A percentile compares a stretch with the other conserved stretches of the same genome.
Conservation (phyloP, 2,113 vertebrate species). For the chimpanzee (Pan troglodytes) region DNA sequence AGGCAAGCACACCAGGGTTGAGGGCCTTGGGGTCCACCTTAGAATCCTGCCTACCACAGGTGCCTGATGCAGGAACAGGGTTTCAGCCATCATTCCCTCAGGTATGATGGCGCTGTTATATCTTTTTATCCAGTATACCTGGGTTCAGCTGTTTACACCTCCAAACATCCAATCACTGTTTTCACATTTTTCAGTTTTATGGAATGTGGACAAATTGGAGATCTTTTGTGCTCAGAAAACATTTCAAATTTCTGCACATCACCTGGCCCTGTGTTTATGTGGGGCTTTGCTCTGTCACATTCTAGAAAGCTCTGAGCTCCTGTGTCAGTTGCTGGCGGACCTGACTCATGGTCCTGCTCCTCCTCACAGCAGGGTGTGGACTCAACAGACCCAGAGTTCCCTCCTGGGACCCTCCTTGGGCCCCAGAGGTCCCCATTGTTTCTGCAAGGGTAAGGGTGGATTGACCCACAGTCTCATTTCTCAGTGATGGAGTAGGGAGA, state of each 20-base stretch:
- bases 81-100: background rate
- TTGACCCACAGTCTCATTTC: too few relatives aligned
- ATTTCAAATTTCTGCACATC: background rate
- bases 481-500: background rate
- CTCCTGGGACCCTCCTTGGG: fast-evolving
- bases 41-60: background rate
- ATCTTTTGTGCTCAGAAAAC: background rate
- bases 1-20: too few relatives aligned
- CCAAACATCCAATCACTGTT: background rate
- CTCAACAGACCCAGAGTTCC: background rate
- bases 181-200: background rate
- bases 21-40: background rate
- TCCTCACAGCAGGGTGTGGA: background rate
- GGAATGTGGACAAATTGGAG: background rate
- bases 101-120: background rate
- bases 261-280: background rate
- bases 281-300: background rate
- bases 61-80: background rate
- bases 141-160: background rate
- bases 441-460: too few relatives aligned
- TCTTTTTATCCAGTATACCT: background rate
- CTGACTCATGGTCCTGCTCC: background rate
- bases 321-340: too few relatives aligned
- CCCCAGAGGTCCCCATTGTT: background rate
- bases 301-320: background rate